Evolutionary conservation across 2,113 vertebrate species (phyloP).

Genomic region (Lycocorax pyrrhopterus): DNA sequence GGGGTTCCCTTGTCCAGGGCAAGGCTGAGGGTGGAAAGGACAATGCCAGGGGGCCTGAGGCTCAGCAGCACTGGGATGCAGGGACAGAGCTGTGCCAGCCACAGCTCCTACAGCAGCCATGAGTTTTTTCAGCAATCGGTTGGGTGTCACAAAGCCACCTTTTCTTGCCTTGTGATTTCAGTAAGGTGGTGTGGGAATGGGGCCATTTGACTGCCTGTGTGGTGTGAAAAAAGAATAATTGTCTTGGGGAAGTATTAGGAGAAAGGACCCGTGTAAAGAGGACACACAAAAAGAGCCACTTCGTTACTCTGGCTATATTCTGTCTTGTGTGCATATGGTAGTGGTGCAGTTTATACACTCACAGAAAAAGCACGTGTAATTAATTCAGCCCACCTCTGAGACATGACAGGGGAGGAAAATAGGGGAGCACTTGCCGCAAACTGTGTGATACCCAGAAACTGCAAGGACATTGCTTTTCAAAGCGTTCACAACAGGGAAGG

Average conservation of each 20-base stretch:
- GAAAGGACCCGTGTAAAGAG: not conserved
- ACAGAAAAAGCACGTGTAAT: not conserved
- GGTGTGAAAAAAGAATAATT: not conserved
- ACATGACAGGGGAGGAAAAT: not conserved
- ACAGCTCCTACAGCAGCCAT: not conserved
- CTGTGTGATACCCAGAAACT: not conserved
- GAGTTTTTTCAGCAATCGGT: not conserved
- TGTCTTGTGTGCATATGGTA: not conserved
- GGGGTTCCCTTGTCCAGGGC: not conserved
- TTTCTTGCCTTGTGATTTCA: not conserved
- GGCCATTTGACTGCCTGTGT: fast-evolving
- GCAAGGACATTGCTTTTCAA: not conserved
- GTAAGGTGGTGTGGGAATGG: not conserved
- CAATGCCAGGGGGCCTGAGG: fast-evolving
- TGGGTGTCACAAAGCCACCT: not conserved
- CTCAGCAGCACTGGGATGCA: not conserved
- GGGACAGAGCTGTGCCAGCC: not conserved
- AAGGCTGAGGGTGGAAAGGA: not conserved
- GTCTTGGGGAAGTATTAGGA: not conserved
- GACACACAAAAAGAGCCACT: not conserved
- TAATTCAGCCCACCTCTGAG: not conserved
- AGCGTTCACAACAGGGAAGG: not conserved
- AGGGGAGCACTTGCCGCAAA: not conserved
- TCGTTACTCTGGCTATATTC: not conserved
- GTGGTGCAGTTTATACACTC: not conserved